A percentile compares a stretch with the other conserved stretches of the same genome.
These are phyloP conservation scores for Chaetophractus vellerosus DNA, from an alignment of 2,797 vertebrate species.

Conservation along the genomic window DNA sequence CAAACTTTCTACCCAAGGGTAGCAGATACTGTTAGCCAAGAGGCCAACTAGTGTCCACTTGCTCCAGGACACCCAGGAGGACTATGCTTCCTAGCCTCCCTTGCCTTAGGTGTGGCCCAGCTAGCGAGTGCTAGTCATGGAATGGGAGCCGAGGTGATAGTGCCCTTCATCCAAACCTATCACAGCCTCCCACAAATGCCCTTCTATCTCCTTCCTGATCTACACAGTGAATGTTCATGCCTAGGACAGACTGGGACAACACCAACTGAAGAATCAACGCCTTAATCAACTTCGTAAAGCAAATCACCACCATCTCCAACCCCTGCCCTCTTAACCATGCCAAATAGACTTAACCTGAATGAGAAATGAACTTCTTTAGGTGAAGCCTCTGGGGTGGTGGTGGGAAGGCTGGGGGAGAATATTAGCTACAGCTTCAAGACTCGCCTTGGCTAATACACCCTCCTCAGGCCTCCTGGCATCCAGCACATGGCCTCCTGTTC, in stretches of 20 bases:
- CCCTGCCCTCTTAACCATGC: background rate
- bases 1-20: background rate
- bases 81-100: background rate
- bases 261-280: background rate
- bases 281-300: background rate
- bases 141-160: background rate
- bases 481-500: background rate
- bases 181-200: background rate
- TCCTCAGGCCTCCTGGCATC: fast-evolving
- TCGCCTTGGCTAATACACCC: background rate
- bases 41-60: background rate
- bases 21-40: background rate
- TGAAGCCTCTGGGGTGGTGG: background rate
- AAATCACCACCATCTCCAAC: background rate
- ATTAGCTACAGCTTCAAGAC: background rate
- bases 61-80: background rate
- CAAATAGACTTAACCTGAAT: background rate
- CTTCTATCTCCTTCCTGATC: background rate
- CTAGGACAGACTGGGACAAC: background rate
- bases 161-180: background rate
- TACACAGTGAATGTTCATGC: background rate
- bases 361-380: background rate
- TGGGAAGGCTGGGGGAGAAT: too few species aligned
- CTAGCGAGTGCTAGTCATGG: background rate
- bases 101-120: fast-evolving